Evolutionary conservation across 2,888 invertebrate species (phyloP).

Genomic region (Furcula furcula): DNA sequence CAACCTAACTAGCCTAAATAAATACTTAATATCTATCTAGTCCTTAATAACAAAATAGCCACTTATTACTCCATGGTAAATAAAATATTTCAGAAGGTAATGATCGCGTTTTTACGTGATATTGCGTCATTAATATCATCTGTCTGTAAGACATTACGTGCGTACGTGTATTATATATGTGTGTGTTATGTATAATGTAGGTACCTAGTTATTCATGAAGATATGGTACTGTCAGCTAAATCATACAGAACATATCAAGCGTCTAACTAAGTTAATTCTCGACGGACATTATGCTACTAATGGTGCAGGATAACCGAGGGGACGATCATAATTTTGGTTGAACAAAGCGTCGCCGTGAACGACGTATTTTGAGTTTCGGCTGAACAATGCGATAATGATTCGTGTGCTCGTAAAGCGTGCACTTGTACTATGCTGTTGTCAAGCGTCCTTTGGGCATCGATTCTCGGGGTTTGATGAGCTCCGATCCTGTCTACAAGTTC

Average conservation of each 20-base stretch:
- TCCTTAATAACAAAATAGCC: too few relatives aligned
- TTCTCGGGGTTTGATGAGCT: constrained; percentile 51
- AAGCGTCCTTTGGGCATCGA: constrained; percentile 49
- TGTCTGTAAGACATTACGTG: constrained; percentile 16
- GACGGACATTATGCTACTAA: constrained; percentile 66
- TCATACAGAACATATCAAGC: constrained; percentile 37
- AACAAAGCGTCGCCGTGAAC: constrained; percentile 64
- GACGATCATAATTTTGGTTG: constrained; percentile 68
- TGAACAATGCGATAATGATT: constrained; percentile 74
- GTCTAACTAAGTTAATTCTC: constrained; percentile 52
- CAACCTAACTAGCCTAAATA: too few relatives aligned
- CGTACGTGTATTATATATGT: constrained; percentile 4
- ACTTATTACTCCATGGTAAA: background rate
- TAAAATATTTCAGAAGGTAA: constrained; percentile 13
- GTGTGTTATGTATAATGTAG: constrained; percentile 8
- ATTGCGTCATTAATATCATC: constrained; percentile 22
- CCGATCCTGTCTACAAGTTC: constrained; percentile 27
- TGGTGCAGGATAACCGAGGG: constrained; percentile 61
- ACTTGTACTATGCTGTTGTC: constrained; percentile 56
- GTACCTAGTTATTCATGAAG: too few relatives aligned
- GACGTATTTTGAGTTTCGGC: constrained; percentile 57
- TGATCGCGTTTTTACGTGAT: constrained; percentile 27
- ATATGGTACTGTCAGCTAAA: constrained; percentile 33
- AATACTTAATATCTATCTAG: too few relatives aligned
- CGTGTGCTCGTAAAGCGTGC: constrained; percentile 60